A percentile compares a stretch with the other conserved stretches of the same genome.
Evolutionary conservation across 2,113 vertebrate species (phyloP).

Genomic region (Xerus inauris): DNA sequence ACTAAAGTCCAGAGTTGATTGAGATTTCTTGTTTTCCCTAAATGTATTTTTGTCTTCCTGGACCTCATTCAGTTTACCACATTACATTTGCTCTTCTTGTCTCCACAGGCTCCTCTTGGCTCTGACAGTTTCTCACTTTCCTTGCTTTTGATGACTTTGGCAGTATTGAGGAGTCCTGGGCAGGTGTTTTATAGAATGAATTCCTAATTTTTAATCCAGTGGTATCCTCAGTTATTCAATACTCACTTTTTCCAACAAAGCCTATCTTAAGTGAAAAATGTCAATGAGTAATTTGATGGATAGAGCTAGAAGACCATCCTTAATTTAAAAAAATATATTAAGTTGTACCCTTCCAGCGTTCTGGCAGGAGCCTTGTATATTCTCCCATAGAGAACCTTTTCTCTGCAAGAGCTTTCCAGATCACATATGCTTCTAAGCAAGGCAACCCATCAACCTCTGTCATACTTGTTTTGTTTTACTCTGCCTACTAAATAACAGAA

Average conservation of each 20-base stretch:
- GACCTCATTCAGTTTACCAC: not conserved
- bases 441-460: rapidly evolving
- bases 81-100: not conserved
- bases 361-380: no score
- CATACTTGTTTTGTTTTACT: not conserved
- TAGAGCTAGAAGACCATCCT: not conserved
- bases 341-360: not conserved
- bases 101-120: not conserved
- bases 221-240: not conserved
- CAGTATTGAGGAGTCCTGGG: not conserved
- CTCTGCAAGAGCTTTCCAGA: not conserved
- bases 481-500: not conserved
- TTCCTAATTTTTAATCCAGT: not conserved
- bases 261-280: not conserved
- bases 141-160: not conserved
- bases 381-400: not conserved
- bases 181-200: not conserved
- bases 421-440: no score
- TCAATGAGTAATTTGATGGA: not conserved
- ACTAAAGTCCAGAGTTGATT: not conserved
- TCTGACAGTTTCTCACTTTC: not conserved
- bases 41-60: not conserved
- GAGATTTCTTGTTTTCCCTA: not conserved
- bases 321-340: not conserved
- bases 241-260: not conserved